Conservation (phyloP, 2,888 invertebrate genomes). For the Xestoiulus laeticollis region DNA sequence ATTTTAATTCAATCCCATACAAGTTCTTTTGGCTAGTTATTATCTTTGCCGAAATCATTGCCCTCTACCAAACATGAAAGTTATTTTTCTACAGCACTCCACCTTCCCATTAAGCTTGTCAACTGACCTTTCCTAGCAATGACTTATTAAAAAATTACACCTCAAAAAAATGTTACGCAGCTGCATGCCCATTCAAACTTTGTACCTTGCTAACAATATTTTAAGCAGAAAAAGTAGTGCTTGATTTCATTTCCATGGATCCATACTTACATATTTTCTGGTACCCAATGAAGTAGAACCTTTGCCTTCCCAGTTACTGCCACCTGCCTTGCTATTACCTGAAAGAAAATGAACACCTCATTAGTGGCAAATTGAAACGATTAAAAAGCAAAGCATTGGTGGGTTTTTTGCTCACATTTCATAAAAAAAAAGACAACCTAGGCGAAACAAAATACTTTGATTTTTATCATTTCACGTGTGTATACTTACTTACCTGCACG, state of each 20-base stretch:
- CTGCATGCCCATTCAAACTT: background rate
- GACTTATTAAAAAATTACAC: no score
- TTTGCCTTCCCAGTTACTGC: slow-evolving; percentile 74
- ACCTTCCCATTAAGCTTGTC: background rate
- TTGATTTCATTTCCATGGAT: background rate
- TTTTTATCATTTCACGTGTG: background rate
- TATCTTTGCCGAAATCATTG: no score
- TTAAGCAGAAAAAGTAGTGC: background rate
- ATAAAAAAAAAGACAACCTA: background rate
- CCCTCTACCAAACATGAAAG: no score
- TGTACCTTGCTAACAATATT: background rate
- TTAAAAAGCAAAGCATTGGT: slow-evolving; percentile 40
- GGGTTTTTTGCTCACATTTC: background rate
- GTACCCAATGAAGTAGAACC: slow-evolving; percentile 83
- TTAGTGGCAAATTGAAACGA: background rate
- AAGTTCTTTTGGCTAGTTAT: no score
- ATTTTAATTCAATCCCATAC: background rate
- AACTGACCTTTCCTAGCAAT: no score
- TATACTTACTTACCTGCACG: background rate
- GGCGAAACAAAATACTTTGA: background rate
- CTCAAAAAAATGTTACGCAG: no score
- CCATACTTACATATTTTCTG: slow-evolving; percentile 82
- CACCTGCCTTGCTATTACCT: slow-evolving; percentile 74
- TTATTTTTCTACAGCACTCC: no score
- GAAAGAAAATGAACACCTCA: slow-evolving; percentile 56